Evolutionary conservation across 2,797 vertebrate species (phyloP).

Genomic region (Bradypodion ventrale): DNA sequence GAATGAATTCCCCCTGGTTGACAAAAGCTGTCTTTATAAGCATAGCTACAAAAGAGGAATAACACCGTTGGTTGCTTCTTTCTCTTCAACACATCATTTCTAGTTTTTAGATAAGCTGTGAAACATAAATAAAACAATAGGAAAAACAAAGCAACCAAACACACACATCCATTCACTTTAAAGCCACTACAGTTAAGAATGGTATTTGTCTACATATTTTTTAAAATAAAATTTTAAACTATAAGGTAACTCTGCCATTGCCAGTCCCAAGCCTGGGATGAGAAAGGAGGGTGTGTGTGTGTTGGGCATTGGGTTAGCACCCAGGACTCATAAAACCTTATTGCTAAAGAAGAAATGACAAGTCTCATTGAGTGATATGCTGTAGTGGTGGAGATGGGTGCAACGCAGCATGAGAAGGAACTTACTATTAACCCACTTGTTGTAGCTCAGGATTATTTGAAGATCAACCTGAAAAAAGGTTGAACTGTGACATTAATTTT

Average conservation of each 20-base stretch:
- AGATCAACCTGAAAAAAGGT: background rate
- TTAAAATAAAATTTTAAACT: no score
- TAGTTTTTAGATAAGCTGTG: slow-evolving; percentile 13
- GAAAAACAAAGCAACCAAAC: background rate
- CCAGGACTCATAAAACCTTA: no score
- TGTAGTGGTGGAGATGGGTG: no score
- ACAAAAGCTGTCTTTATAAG: slow-evolving; percentile 26
- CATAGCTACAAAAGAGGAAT: slow-evolving; percentile 11
- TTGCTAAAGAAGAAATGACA: no score
- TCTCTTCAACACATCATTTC: slow-evolving; percentile 27
- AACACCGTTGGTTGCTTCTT: background rate
- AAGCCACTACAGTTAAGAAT: slow-evolving; percentile 3
- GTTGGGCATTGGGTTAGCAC: no score
- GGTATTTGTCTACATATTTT: background rate
- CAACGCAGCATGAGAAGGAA: no score
- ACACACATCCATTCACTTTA: background rate
- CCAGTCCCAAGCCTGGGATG: no score
- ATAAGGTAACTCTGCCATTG: no score
- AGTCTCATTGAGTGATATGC: no score
- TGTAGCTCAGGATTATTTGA: background rate
- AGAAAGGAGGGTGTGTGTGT: no score
- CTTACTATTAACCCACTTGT: background rate
- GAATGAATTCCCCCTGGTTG: background rate
- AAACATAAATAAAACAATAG: slow-evolving; percentile 1
- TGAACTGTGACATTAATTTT: no score